Evolutionary conservation across 2,797 vertebrate genomes (phyloP), one percentile per base, ranked within the genome.

Genomic region (Enteromius afrohamiltoni): DNA sequence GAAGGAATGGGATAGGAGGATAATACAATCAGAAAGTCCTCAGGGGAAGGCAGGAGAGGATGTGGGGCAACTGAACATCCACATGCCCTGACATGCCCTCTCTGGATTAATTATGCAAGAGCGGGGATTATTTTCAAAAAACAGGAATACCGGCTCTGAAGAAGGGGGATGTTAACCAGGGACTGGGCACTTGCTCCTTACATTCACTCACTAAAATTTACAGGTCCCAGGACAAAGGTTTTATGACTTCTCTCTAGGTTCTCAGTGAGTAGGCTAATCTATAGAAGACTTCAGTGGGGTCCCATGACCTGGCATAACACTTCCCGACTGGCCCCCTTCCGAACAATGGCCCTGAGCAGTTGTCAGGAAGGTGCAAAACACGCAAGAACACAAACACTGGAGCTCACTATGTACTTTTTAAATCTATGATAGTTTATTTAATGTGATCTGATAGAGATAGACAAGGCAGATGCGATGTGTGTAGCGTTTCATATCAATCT

Each of bases 71-170:
- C 84, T 19, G 53, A 84, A 80, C 42, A 58, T 73, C 82, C 85
- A 69, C 77, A 71, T 88, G 88, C 81, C 84, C 85, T 77, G 81
- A 86, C 83, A 85, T 88, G 88, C 76, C 81, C 85, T 84, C 82
- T 76, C 53, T 55, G 64, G 77, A 87, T 86, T 85, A 87, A 87
- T 89, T 86, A 88, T 88, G 81, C 85, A 88, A 82, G 68, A 85
- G 58, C 16, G 0, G 4, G 70, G 80, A 85, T 85, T 86, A 85
- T 85, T 83, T 88, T 85, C 82, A 85, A 83, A 64, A 82, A 58
- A 80, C 82, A 68, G 78, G 75, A 86, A 85, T 85, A 85, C 14
- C 16, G 71, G 64, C 69, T 77, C 78, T 11, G 1, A 29, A 29
- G 65, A 34, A 42, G 19, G 10, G 71, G 64, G 47, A 49, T 34